phyloP scores from a whole-genome alignment of 2,888 invertebrate species.

The Lymantria dispar region DNA sequence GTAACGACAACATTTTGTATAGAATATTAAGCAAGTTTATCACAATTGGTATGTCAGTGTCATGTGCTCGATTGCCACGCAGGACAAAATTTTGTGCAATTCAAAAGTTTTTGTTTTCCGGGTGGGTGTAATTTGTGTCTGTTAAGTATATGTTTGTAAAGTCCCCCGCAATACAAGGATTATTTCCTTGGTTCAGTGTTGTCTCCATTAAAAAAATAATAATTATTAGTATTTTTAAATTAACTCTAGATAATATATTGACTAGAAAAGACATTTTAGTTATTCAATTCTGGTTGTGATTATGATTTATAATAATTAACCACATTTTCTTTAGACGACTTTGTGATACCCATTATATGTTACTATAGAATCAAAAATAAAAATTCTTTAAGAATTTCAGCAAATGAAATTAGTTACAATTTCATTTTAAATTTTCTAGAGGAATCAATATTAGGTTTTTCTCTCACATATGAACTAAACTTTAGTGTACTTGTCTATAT shows the following conservation, averaged over 20 bases:
- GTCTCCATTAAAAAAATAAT: no score
- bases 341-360: background rate
- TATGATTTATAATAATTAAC: slow-evolving; percentile 5
- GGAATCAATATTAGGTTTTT: background rate
- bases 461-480: background rate
- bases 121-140: no score
- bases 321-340: background rate
- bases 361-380: background rate
- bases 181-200: no score
- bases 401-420: background rate
- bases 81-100: no score
- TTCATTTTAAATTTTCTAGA: background rate
- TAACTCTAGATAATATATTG: background rate
- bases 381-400: background rate
- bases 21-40: no score
- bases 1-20: no score
- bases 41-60: no score
- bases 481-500: background rate
- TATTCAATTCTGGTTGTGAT: slow-evolving; percentile 9
- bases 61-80: no score
- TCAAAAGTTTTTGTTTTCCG: no score
- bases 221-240: no score
- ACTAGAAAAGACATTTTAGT: slow-evolving; percentile 6
- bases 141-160: no score
- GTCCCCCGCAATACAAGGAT: no score